Base-by-base conservation (phyloP, 2,888 invertebrate species). In the Lasioglossum pauxillum region DNA sequence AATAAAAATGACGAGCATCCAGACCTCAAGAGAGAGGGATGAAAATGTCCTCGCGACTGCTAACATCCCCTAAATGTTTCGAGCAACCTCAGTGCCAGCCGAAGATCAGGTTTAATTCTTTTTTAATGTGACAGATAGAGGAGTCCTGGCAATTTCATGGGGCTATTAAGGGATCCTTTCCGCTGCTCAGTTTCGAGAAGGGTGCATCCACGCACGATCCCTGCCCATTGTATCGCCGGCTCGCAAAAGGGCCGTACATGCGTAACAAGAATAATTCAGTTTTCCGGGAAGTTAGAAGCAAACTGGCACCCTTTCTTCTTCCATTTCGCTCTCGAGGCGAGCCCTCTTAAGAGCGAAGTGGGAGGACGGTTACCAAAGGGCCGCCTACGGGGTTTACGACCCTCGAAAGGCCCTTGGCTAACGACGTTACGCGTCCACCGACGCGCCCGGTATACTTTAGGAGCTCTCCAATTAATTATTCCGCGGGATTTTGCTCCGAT, bases 401-500 rank as follows among this genome's bases (percentile, higher is more conserved):
- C 89, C 89, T 89, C 89, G 90, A 90, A 88, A 92, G 91, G 91
- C 90, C 91, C 90, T 91, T 89, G 91, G 90, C 91, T 93, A 93
- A 93, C 92, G 91, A 91, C 89, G 90, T 94, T 94, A 94, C 93
- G 93, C 93, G 92, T 92, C 91, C 92, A 89, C 92, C 91, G 92
- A 94, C 92, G 94, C 94, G 93, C 92, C 89, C 87, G 90, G 91
- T 92, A 93, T 92, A 93, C 92, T 93, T 93, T 91, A 92, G 90
- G 85, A 92, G 91, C 91, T 92, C 92, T 93, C 93, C 92, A 92
- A 94, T 94, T 94, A 94, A 94, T 94, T 94, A 94, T 94, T 94
- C 93, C 92, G 89, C 93, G 90, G 92, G 92, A 93, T 94, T 94
- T 93, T 92, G 91, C 92, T 90, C 92, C 92, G 93, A 93, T 93